Evolutionary conservation across 2,797 vertebrate species (phyloP), one percentile per base, ranked within the genome.

Genomic region (Coregonus sp.): DNA sequence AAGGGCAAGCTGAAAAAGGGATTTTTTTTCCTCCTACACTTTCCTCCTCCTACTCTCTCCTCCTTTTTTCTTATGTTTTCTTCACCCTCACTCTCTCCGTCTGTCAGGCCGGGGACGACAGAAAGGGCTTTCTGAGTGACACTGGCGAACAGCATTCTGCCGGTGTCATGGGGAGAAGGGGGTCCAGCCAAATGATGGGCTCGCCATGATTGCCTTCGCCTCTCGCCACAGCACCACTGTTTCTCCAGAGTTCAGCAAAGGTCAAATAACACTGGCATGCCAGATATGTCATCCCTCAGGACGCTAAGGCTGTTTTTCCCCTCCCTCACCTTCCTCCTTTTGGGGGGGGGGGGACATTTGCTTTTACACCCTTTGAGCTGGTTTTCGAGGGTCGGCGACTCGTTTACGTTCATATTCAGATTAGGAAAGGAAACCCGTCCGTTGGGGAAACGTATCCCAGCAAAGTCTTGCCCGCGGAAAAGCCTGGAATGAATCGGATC

Each of bases 71-170:
- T 18, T 54, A 71, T 54, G 20, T 76, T 81, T 11, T 11, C 12
- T 66, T 73, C 82, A 66, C 77, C 70, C 70, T 83, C 69, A 54
- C 84, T 85, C 84, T 78, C 74, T 85, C 86, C 84, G 80, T 91
- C 86, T 84, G 89, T 92, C 89, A 92, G 33, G 75, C 84, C 80
- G 74, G 51, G 82, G 86, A 88, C 87, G 89, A 89, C 91, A 93
- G 86, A 92, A 93, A 93, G 91, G 92, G 89, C 89, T 91, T 92
- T 94, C 91, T 94, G 91, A 94, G 90, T 92, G 92, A 79, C 54
- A 1, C 87, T 86, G 89, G 86, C 87, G 80, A 18, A 71, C 89
- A 86, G 85, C 91, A 89, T 33, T 85, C 85, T 25, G 25, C 25
- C 25, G 25, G 25, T 25, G 25, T 25, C 51, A 14, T 18, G 29